phyloP scores from a whole-genome alignment of 2,888 invertebrate species.

The Acanthosoma haemorrhoidale region DNA sequence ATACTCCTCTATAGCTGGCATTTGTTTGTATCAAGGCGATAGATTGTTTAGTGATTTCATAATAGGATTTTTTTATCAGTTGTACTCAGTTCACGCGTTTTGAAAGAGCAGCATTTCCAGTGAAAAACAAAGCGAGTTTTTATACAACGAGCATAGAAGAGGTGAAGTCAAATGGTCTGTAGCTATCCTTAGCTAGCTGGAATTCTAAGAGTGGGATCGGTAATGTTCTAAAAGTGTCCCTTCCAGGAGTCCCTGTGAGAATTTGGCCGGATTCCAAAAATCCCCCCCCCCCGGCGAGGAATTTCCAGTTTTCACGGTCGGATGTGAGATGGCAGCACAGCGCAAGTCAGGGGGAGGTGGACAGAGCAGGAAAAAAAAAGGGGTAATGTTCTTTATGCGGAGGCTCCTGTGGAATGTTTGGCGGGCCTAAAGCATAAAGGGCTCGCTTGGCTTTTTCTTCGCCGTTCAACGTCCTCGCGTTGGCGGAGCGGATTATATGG shows the following conservation, averaged over 20 bases:
- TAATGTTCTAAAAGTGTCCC: constrained; percentile 5
- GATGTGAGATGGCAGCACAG: neutral
- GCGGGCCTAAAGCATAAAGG: neutral
- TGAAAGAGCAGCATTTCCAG: no score
- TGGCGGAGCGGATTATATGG: no score
- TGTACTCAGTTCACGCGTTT: no score
- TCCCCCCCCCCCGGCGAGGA: neutral
- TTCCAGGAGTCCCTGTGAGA: neutral
- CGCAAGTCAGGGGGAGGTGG: neutral
- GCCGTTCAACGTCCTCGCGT: neutral
- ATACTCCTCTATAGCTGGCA: no score
- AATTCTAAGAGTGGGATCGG: neutral
- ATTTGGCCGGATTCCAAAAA: neutral
- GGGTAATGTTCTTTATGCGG: neutral
- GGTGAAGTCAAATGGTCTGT: no score
- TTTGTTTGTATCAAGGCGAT: no score
- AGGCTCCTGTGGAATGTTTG: constrained; percentile 11
- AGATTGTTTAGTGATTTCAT: no score
- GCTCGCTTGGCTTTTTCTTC: neutral
- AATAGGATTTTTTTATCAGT: no score
- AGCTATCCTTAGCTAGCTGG: no score
- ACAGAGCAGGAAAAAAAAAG: neutral
- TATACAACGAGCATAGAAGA: no score
- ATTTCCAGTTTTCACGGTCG: constrained; percentile 2
- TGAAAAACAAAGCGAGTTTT: no score